phyloP scores from a whole-genome alignment of 2,888 invertebrate genomes.

The Salpingus planirostris region DNA sequence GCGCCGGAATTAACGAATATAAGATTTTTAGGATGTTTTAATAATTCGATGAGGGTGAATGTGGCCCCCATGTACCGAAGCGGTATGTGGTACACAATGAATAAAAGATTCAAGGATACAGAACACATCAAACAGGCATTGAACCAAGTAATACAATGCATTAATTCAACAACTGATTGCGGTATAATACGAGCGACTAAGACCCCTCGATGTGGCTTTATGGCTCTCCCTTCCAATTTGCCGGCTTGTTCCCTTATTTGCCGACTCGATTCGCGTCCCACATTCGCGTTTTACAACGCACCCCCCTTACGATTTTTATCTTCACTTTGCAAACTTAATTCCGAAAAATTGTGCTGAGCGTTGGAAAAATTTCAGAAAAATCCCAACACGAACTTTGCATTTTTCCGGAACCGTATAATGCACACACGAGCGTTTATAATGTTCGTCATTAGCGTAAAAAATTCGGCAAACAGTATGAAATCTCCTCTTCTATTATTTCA shows the following conservation, averaged over 20 bases:
- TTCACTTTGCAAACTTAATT: constrained; percentile 4
- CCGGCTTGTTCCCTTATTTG: background rate
- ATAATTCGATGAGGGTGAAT: no score
- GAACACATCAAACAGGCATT: constrained; percentile 14
- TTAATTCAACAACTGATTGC: constrained; percentile 17
- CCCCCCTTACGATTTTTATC: constrained; percentile 6
- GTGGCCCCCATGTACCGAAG: no score
- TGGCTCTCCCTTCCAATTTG: constrained; percentile 1
- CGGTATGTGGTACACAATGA: constrained; percentile 9
- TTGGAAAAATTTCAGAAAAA: constrained; percentile 6
- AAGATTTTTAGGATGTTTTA: no score
- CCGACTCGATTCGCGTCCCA: background rate
- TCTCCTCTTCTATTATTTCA: no score
- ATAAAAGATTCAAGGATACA: constrained; percentile 17
- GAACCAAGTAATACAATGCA: constrained; percentile 15
- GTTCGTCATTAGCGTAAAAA: no score
- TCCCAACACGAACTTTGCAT: no score
- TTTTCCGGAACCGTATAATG: no score
- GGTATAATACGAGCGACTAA: constrained; percentile 6
- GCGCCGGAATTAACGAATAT: no score
- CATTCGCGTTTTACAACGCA: constrained; percentile 3
- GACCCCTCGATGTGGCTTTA: constrained; percentile 3
- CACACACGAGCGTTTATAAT: no score
- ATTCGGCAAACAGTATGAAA: no score
- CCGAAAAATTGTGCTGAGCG: background rate